Percentiles rank a stretch among this genome's conserved stretches.
Conservation (phyloP, 2,888 invertebrate species). For the Acleris sparsana region DNA sequence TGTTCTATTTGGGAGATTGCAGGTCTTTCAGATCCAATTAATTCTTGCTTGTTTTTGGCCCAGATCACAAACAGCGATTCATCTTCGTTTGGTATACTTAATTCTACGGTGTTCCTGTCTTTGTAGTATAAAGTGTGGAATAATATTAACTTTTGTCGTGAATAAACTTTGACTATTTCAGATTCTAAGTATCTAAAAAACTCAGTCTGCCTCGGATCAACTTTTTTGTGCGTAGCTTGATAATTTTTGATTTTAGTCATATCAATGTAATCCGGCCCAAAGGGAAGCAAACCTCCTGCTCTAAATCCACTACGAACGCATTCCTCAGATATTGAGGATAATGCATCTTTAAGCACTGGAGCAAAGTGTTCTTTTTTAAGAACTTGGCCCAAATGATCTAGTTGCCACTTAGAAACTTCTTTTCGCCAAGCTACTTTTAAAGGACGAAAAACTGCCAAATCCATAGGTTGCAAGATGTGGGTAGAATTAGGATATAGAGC, state of each 20-base stretch:
- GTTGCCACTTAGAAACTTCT: conserved; percentile 10
- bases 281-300: conserved; percentile 11
- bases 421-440: conserved; percentile 23
- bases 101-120: too few relatives aligned
- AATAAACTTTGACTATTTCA: conserved; percentile 4
- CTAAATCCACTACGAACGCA: conserved; percentile 9
- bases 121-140: too few relatives aligned
- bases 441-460: conserved; percentile 34
- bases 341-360: conserved; percentile 11
- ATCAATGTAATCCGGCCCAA: conserved; percentile 13
- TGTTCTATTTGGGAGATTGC: too few relatives aligned
- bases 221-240: not conserved
- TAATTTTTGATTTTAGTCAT: conserved; percentile 8
- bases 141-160: not conserved
- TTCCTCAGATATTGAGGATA: conserved; percentile 5
- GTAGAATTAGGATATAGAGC: conserved; percentile 39
- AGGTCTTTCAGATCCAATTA: too few relatives aligned
- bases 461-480: conserved; percentile 40
- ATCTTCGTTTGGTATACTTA: too few relatives aligned
- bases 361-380: conserved; percentile 6
- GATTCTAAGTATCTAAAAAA: not conserved
- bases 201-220: too few relatives aligned
- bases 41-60: too few relatives aligned
- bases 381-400: conserved; percentile 11
- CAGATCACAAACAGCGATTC: too few relatives aligned